phyloP scores from a whole-genome alignment of 2,113 vertebrate species.

The Zosterops hypoxanthus region DNA sequence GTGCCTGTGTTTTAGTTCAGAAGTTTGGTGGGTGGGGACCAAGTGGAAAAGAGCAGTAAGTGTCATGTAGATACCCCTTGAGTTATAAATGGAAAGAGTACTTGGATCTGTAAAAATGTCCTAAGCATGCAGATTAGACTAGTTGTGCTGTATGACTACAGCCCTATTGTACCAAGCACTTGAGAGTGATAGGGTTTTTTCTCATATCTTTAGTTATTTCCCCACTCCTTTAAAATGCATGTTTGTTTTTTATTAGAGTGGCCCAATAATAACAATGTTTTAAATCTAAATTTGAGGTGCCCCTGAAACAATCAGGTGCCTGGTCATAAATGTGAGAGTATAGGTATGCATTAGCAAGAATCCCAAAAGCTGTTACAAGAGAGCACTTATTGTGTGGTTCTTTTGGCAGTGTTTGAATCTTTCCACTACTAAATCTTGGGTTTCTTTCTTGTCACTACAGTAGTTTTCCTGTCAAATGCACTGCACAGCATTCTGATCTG shows the following conservation, averaged over 20 bases:
- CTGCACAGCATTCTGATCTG: not conserved
- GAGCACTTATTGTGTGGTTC: not conserved
- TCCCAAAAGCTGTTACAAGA: not conserved
- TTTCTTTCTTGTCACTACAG: not conserved
- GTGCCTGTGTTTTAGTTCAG: not conserved
- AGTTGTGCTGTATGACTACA: not conserved
- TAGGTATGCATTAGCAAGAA: not conserved
- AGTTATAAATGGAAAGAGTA: not conserved
- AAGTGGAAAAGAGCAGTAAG: not conserved
- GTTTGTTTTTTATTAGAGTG: not conserved
- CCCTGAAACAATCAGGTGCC: not conserved
- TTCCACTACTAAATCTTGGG: not conserved
- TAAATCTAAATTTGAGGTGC: not conserved
- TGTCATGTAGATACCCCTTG: not conserved
- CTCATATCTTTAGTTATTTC: not conserved
- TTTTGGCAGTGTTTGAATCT: not conserved
- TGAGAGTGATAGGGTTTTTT: not conserved
- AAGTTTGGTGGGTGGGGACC: not conserved
- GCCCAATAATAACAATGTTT: not conserved
- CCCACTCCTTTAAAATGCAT: not conserved
- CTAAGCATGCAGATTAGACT: not conserved
- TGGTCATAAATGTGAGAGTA: not conserved
- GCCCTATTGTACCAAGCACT: not conserved
- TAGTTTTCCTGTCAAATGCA: constrained; percentile 15
- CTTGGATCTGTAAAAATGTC: not conserved